These are phyloP conservation scores for Etheostoma nigrum DNA, from an alignment of 2,797 vertebrate species.

Conservation along the genomic window DNA sequence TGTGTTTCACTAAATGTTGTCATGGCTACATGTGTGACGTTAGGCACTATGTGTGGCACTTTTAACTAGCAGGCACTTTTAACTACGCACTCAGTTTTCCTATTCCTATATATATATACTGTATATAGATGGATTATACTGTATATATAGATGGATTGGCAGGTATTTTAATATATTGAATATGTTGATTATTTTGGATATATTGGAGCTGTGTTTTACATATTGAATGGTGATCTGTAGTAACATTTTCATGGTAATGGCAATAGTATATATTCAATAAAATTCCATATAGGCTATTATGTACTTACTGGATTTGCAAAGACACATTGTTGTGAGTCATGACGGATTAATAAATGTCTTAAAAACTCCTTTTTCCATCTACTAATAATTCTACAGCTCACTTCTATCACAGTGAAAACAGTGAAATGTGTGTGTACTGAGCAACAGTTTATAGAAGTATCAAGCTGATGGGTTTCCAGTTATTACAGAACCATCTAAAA, in stretches of 20 bases:
- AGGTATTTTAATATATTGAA: background rate
- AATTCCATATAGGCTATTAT: background rate
- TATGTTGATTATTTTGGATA: background rate
- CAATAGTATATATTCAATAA: background rate
- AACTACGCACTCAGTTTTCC: background rate
- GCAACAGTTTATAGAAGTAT: background rate
- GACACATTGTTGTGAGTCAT: background rate
- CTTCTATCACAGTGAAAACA: background rate
- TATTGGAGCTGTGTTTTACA: background rate
- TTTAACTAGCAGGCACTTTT: background rate
- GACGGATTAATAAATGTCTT: background rate
- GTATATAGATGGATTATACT: no score
- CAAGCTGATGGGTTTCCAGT: conserved; percentile 5
- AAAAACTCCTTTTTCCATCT: background rate
- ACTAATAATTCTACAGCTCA: background rate
- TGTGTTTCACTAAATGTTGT: background rate
- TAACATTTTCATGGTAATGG: background rate
- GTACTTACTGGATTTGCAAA: background rate
- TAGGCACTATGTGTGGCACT: background rate
- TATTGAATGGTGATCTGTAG: background rate
- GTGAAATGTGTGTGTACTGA: background rate
- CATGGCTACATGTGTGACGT: background rate
- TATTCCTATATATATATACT: no score
- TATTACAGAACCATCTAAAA: conserved; percentile 31
- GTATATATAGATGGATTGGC: no score